A percentile compares a stretch with the other conserved stretches of the same genome.
These are phyloP conservation scores for Apus apus DNA, from an alignment of 2,113 vertebrate species.

Conservation along the genomic window DNA sequence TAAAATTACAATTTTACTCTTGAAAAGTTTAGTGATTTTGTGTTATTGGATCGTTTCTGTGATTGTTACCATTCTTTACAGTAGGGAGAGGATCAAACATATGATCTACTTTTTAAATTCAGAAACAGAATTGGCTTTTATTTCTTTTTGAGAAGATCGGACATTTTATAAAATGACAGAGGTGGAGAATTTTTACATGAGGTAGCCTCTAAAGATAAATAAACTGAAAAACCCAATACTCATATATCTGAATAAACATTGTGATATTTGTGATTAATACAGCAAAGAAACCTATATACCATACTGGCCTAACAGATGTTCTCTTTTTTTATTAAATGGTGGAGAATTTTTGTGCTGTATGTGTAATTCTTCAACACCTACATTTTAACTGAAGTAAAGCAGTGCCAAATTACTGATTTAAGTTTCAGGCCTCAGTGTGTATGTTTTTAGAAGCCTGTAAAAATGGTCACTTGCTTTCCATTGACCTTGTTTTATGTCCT, in stretches of 20 bases:
- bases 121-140: background rate
- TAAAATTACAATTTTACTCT: background rate
- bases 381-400: background rate
- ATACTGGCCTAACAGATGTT: background rate
- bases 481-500: background rate
- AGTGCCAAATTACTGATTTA: background rate
- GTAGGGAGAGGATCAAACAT: background rate
- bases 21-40: background rate
- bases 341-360: background rate
- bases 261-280: background rate
- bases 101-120: background rate
- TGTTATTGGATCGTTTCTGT: background rate
- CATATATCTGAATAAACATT: background rate
- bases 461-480: background rate
- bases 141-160: background rate
- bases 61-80: background rate
- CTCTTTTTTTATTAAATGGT: background rate
- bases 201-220: background rate
- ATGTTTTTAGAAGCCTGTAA: background rate
- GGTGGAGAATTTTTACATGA: background rate
- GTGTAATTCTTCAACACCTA: background rate
- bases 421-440: background rate
- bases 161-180: background rate
- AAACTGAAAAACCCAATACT: background rate
- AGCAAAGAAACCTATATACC: background rate